Evolutionary conservation across 2,888 invertebrate species (phyloP).

Genomic region (Anagyrus pseudococci): DNA sequence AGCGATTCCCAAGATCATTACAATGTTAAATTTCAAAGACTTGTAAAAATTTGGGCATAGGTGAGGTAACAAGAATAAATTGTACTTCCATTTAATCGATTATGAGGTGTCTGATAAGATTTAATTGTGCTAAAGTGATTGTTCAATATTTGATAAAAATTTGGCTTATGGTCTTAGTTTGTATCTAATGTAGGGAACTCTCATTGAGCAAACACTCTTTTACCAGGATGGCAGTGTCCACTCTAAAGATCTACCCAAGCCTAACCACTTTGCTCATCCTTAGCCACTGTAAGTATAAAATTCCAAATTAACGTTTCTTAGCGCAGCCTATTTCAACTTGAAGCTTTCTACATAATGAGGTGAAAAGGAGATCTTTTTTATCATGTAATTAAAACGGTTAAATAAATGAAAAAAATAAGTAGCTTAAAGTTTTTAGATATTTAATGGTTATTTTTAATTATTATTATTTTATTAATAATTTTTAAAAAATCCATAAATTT

Average conservation of each 20-base stretch:
- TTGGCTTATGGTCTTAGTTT: too few relatives aligned
- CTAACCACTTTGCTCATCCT: constrained; percentile 48
- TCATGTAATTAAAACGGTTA: not conserved
- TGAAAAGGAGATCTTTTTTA: not conserved
- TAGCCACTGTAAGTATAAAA: constrained; percentile 46
- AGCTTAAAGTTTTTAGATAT: not conserved
- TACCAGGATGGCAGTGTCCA: constrained; percentile 40
- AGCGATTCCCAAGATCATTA: not conserved
- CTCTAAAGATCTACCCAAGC: constrained; percentile 43
- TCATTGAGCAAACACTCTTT: not conserved
- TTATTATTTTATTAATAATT: constrained; percentile 1
- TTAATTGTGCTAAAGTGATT: too few relatives aligned
- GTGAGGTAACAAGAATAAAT: too few relatives aligned
- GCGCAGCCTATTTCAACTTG: not conserved
- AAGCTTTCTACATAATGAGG: not conserved
- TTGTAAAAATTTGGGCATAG: too few relatives aligned
- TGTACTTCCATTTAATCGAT: too few relatives aligned
- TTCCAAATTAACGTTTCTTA: not conserved
- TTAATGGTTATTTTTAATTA: not conserved
- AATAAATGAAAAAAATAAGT: not conserved
- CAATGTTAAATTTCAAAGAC: too few relatives aligned
- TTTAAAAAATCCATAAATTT: constrained; percentile 44
- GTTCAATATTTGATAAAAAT: too few relatives aligned
- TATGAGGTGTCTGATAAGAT: too few relatives aligned
- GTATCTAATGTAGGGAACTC: constrained; percentile 12